Base-by-base conservation (phyloP, 2,888 invertebrate species). In the Rhorus exstirpatorius region DNA sequence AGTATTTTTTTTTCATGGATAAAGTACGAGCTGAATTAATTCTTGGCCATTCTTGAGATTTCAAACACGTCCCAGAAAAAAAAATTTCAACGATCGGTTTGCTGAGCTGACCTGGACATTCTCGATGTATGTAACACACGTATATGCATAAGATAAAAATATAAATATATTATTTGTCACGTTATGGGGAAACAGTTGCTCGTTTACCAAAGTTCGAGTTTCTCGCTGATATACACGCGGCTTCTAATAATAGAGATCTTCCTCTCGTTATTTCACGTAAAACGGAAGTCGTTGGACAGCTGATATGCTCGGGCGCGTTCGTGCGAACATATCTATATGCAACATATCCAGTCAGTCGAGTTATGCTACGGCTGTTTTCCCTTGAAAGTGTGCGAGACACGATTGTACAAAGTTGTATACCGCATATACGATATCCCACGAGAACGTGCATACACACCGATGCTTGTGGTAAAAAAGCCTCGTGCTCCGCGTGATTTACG, bases 281-380 rank as follows among this genome's bases (percentile, higher is more conserved):
- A 86, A 85, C 86, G 86, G 83, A 86, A 86, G 86, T 86, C 83
- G 84, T 83, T 80, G 75, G 84, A 86, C 86, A 86, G 86, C 85
- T 86, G 86, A 84, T 86, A 81, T n/a, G n/a, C 80, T 60, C 81
- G 83, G 60, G 70, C 55, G 78, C 53, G n/a, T 38, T 70, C 51
- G 61, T 67, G 77, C 63, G 46, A 61, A 63, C 72, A 49, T 51
- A 74, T 63, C 71, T n/a, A n/a, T 67, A 72, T 74, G 58, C 76
- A 79, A 74, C 74, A 49, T 24, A 71, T n/a, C n/a, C n/a, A n/a
- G n/a, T 44, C 38, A 81, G 60, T 65, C 31, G 31, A 67, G 55
- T 55, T 21, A 44, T 61, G 49, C 44, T 51, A 44, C 53, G 38
- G 68, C 60, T 71, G 76, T 68, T 58, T 61, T 75, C 55, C 61